phyloP scores from a whole-genome alignment of 2,888 invertebrate species.

The Alloplasta piceator region DNA sequence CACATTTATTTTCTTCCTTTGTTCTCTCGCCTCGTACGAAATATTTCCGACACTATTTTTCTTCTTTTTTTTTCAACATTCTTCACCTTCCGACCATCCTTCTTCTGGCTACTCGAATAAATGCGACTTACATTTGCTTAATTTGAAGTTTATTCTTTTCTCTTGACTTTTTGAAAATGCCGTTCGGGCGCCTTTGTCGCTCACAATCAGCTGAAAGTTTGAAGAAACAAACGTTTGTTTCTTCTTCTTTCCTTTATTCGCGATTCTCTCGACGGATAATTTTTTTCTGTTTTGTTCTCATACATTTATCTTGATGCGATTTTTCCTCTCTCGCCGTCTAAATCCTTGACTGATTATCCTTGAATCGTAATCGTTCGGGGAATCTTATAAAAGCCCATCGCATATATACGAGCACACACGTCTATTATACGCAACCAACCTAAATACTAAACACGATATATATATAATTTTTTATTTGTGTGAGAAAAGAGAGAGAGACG shows the following conservation, averaged over 20 bases:
- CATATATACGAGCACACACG: neutral
- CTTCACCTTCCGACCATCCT: no score
- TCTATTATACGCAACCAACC: conserved; percentile 25
- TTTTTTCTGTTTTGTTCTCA: conserved; percentile 54
- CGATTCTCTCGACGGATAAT: neutral
- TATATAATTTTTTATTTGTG: neutral
- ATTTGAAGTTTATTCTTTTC: no score
- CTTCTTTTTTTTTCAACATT: neutral
- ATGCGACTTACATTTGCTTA: no score
- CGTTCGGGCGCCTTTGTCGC: no score
- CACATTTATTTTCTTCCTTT: conserved; percentile 22
- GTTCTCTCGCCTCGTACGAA: conserved; percentile 24
- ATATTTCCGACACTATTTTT: conserved; percentile 22
- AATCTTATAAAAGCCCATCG: conserved; percentile 44
- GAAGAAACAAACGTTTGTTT: neutral
- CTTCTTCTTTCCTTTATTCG: neutral
- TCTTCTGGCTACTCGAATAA: no score
- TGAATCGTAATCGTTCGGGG: conserved; percentile 55
- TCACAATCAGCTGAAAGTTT: no score
- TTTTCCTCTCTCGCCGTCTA: conserved; percentile 19
- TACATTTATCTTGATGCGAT: conserved; percentile 27
- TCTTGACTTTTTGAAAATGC: no score
- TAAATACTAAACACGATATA: conserved; percentile 26
- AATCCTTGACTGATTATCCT: conserved; percentile 60
- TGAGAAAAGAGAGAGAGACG: conserved; percentile 20